A percentile compares a stretch with the other conserved stretches of the same genome.
Evolutionary conservation across 2,113 vertebrate genomes (phyloP).

Genomic region (Vulpes ferrilata): DNA sequence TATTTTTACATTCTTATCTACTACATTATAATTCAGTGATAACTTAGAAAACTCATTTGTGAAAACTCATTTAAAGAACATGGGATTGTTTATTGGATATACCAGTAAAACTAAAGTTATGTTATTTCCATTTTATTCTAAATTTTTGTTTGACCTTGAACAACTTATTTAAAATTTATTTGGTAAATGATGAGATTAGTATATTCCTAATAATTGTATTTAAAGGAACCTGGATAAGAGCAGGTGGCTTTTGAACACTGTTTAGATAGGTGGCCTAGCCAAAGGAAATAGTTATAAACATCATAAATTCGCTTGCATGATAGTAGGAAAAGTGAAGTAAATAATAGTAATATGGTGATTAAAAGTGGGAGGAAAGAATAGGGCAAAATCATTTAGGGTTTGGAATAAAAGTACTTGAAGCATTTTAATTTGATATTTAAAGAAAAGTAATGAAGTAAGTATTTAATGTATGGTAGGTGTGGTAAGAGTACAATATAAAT

Average conservation of each 20-base stretch:
- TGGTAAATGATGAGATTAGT: slow-evolving; percentile 24
- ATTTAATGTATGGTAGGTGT: neutral
- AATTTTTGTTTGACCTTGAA: slow-evolving; percentile 41
- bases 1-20: neutral
- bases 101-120: neutral
- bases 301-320: slow-evolving; percentile 20
- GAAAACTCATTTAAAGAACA: neutral
- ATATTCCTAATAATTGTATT: slow-evolving; percentile 7
- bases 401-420: neutral
- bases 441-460: neutral
- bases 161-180: slow-evolving; percentile 35
- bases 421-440: slow-evolving; percentile 53
- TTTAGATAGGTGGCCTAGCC: neutral
- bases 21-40: slow-evolving; percentile 45
- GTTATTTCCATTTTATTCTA: neutral
- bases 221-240: neutral
- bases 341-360: neutral
- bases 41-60: slow-evolving; percentile 25
- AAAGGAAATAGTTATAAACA: neutral
- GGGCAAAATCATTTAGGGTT: slow-evolving; percentile 11
- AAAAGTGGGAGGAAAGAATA: neutral
- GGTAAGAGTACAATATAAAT: neutral
- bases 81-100: neutral
- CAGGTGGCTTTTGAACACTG: neutral
- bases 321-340: neutral